Evolutionary conservation across 2,113 vertebrate species (phyloP).

Genomic region (Acrocephalus kingi): DNA sequence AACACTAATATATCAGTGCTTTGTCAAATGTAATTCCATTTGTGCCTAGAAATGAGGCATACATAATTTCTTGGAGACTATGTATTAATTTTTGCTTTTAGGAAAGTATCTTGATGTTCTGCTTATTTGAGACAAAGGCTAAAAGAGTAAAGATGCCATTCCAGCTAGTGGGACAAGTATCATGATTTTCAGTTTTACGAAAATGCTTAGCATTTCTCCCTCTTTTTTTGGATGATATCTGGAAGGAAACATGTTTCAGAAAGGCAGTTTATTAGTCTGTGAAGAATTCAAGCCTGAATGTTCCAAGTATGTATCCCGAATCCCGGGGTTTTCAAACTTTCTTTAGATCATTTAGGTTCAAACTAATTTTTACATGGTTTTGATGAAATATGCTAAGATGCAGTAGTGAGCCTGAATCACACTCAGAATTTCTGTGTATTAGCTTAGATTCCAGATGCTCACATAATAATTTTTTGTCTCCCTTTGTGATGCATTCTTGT

Average conservation of each 20-base stretch:
- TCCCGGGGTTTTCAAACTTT: neutral
- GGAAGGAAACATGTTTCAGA: neutral
- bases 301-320: neutral
- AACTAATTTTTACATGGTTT: neutral
- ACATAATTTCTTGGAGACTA: neutral
- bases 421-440: neutral
- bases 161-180: neutral
- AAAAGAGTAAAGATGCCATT: conserved; percentile 6
- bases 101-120: neutral
- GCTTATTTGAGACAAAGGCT: conserved; percentile 6
- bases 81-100: conserved; percentile 1
- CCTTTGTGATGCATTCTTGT: neutral
- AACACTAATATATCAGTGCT: neutral
- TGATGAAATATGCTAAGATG: neutral
- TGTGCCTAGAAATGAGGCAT: neutral
- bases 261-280: neutral
- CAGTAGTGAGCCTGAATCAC: neutral
- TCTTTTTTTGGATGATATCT: neutral
- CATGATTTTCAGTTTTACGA: neutral
- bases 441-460: neutral
- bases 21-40: neutral
- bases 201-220: neutral
- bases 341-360: neutral
- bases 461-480: neutral
- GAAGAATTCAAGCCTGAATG: neutral